Base-by-base conservation (phyloP, 2,888 invertebrate genomes). In the Himalopsyche tibetana region DNA sequence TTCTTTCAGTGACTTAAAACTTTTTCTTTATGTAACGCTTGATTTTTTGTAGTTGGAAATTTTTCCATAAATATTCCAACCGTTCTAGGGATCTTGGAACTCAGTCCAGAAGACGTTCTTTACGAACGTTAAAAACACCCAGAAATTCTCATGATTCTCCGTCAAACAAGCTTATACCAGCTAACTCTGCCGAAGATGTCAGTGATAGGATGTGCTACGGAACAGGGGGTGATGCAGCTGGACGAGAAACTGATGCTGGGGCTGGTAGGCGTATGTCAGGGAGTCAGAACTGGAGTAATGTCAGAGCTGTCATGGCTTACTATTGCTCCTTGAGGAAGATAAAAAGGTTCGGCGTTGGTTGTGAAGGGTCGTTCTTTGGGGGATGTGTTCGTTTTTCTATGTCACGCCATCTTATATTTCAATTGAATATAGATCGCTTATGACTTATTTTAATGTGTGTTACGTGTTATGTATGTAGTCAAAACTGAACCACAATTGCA, bases 301-400 rank as follows among this genome's bases (percentile, higher is more conserved):
- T 97, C 90, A 95, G 96, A 91, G 97, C 97, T 90, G 97, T 97
- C 91, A 96, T 97, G 96, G 96, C 97, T 91, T 96, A 97, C 94
- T 97, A 97, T 95, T 96, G 96, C 93, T 95, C 97, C 90, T 95
- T 97, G 91, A 95, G 97, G 94, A 96, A 96, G 94, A 97, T 97
- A 94, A 97, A 97, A 96, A 97, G 97, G 97, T 96, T 94, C 93
- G 94, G 90, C 90, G 81, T 79, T 63, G 86, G 85, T 80, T 88
- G 82, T 82, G 38, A 80, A 80, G 42, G 63, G 82, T 36, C 74
- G 9, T 15, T 12, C 12, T 74, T 74, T 38, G 38, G 38, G 4
- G 38, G 74, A 12, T 12, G 12, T 12, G 74, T 74, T 74, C 74
- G 74, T 36, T 74, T 74, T 74, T 74, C 74, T 6, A 42, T 28